Evolutionary conservation across 2,888 invertebrate genomes (phyloP), one percentile per base, ranked within the genome.

Genomic region (Drosophila leonis): DNA sequence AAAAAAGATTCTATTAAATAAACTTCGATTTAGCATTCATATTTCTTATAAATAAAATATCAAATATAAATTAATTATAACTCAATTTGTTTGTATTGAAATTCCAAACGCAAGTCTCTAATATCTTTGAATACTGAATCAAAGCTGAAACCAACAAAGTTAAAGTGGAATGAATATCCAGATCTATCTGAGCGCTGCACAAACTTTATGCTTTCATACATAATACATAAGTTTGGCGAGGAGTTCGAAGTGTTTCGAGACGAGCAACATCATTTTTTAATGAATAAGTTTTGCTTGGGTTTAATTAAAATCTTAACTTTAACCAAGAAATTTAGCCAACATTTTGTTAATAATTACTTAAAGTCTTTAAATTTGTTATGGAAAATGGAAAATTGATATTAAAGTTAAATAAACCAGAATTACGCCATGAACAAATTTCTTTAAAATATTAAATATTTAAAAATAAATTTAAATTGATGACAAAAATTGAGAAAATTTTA

Each of bases 211-310:
- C 33, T 33, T 13, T 33, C 31, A 49, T 52, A 15, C 35, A 52
- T 35, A 33, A 42, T 46, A 35, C 18, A 44, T 35, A 24, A 44
- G 44, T 54, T 39, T 27, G 24, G 24, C 27, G n/a, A 7, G 54
- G 37, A 54, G 37, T 54, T 54, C 7, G 39, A 39, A 37, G 54
- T 39, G 39, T 18, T 54, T 27, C 27, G 18, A 8, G 54, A 18
- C 29, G 29, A 54, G 33, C 54, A 37, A 0, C 24, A 39, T 39
- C 13, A 52, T 31, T 18, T 31, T 55, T 31, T 41, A 41, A 41
- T 20, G 41, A 31, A 56, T 18, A 31, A 56, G 31, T 20, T 56
- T 56, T 9, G 31, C 20, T 31, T 29, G 29, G 31, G 29, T 9
- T 9, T 31, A 42, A 55, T 55, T 18, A 41, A 55, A 41, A 52